Base-by-base conservation (phyloP, 2,113 vertebrate species). In the Trichomycterus rosablanca region DNA sequence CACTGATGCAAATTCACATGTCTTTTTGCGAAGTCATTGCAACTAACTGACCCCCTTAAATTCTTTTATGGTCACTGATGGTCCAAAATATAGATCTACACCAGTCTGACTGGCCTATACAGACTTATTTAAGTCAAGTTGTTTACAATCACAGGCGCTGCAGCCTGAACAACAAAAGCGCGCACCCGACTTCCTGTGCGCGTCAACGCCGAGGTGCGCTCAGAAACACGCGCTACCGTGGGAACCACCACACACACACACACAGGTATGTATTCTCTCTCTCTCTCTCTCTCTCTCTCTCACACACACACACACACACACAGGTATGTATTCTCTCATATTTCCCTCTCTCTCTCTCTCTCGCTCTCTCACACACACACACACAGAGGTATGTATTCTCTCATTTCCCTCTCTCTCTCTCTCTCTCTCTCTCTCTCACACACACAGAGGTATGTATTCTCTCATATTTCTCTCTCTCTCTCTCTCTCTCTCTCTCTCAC, bases 171-270 rank as follows among this genome's bases (percentile, higher is more conserved):
- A 81, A 84, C 75, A 80, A 85, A 79, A 86, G 83, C 72, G 77
- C 74, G 70, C 48, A 70, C 61, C 64, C 72, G 63, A 82, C 84
- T 88, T 88, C 87, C 70, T 57, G 53, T 35, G 63, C 57, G 49
- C 19, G 19, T 55, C 34, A 14, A 49, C 26, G 23, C 49, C 30
- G 56, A 52, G 40, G 68, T 37, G 42, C 37, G 56, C 8, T 4
- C 39, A 45, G 5, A 58, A 18, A 37, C 57, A 48, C 18, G 57
- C 57, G 52, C 67, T 74, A 85, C 80, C 87, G 87, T 89, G 87
- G 84, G 86, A 88, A 88, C 82, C 74, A 35, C 34, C 9, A 8
- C 4, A 9, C 4, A 44, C 42, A 44, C 42, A 18, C 42, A 44
- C 42, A 18, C 42, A 16, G 4, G 18, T 15, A 44, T n/a, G n/a